Base-by-base conservation (phyloP, 2,113 vertebrate genomes). In the Cygnus atratus region DNA sequence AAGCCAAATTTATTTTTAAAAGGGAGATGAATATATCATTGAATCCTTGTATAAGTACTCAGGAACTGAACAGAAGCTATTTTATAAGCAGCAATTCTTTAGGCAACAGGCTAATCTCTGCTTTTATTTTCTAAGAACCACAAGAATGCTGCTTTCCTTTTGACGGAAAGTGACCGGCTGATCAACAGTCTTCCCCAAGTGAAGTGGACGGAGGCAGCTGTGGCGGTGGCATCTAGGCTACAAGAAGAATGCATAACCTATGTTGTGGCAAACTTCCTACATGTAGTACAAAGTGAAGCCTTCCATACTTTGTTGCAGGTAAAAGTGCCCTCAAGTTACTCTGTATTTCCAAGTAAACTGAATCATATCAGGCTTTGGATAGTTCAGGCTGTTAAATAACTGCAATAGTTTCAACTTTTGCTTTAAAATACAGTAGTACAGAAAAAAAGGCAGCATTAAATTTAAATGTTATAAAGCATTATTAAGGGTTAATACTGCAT, bases 101-200 rank as follows among this genome's bases (percentile, higher is more conserved):
- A 70, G 65, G 90, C 91, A 96, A 84, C 77, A 93, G 94, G 74
- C 68, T 82, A 62, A 92, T 93, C 92, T 92, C 65, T 96, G 31
- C 7, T 85, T 97, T 76, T 93, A 73, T 97, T 97, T 96, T 50
- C 21, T 77, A 97, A 99, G 99, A 99, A 96, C 83, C 97, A 98
- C 83, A 98, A 98, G 97, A 99, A 98, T 52, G 98, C 98, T 43
- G 98, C 99, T 70, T 98, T 97, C 44, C 95, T 98, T 95, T 96
- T 99, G 95, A 99, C 98, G 97, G 98, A 98, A 96, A 98, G 98
- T 50, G 99, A 99, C 96, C 98, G 98, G 88, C 97, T 99, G 74
- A 97, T 99, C 86, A 97, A 95, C 73, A 98, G 98, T 87, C 98
- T 99, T 87, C 99, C 99, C 39, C 98, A 98, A 92, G 99, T 99